A percentile compares a stretch with the other conserved stretches of the same genome.
phyloP scores from a whole-genome alignment of 2,888 invertebrate genomes.

The Oligia fasciuncula region DNA sequence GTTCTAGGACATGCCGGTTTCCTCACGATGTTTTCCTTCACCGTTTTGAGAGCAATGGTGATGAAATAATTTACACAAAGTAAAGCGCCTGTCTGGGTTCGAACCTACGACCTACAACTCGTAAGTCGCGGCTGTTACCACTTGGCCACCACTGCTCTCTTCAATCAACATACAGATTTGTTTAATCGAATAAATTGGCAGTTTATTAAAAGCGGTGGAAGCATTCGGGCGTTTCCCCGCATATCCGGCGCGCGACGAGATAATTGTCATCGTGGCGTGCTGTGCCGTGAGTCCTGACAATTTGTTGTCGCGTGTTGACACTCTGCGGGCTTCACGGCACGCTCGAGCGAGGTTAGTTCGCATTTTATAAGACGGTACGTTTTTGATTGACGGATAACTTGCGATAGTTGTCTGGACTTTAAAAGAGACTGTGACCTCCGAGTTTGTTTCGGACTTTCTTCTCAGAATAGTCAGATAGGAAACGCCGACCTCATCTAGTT shows the following conservation, averaged over 20 bases:
- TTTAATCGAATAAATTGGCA: slow-evolving; percentile 25
- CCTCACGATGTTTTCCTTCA: too few relatives aligned
- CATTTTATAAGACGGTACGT: slow-evolving; percentile 11
- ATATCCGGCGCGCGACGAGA: slow-evolving; percentile 35
- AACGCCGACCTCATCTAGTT: too few relatives aligned
- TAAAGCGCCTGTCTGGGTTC: too few relatives aligned
- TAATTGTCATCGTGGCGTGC: slow-evolving; percentile 60
- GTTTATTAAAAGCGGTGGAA: slow-evolving; percentile 20
- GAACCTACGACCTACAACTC: too few relatives aligned
- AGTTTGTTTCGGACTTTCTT: too few relatives aligned
- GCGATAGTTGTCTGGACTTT: background rate
- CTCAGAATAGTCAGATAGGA: too few relatives aligned
- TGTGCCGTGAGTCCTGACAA: slow-evolving; percentile 68
- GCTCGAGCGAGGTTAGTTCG: slow-evolving; percentile 24
- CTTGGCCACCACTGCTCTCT: too few relatives aligned
- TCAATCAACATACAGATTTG: slow-evolving; percentile 9
- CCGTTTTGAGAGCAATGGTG: too few relatives aligned
- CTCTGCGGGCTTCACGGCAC: slow-evolving; percentile 35
- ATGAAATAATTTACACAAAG: too few relatives aligned
- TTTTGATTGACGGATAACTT: background rate
- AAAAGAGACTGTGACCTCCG: too few relatives aligned
- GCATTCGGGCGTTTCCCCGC: slow-evolving; percentile 19
- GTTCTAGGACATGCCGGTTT: too few relatives aligned
- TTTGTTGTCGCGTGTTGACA: slow-evolving; percentile 68
- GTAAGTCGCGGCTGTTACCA: too few relatives aligned